These are phyloP conservation scores for Orgyia antiqua DNA, from an alignment of 2,888 invertebrate genomes.

Conservation along the genomic window DNA sequence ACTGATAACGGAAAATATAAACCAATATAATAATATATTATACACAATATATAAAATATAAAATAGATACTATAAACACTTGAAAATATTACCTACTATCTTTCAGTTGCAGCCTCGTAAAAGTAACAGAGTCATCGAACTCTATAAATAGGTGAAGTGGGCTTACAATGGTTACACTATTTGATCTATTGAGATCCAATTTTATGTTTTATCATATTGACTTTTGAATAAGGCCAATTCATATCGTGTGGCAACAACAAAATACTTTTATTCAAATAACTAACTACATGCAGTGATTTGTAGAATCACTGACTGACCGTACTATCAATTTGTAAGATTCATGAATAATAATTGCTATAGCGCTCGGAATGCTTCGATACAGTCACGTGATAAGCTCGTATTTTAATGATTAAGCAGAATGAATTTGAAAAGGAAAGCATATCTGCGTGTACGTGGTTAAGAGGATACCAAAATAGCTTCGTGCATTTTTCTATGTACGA, in stretches of 20 bases:
- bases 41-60: no score
- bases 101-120: no score
- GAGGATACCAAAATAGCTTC: no score
- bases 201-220: slow-evolving; percentile 40
- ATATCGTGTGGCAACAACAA: slow-evolving; percentile 31
- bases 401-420: neutral
- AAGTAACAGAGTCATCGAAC: slow-evolving; percentile 47
- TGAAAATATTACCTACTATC: no score
- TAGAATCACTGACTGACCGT: slow-evolving; percentile 1
- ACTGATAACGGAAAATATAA: no score
- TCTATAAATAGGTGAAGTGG: slow-evolving; percentile 47
- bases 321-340: slow-evolving; percentile 3
- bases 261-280: no score
- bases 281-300: slow-evolving; percentile 9
- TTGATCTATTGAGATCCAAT: slow-evolving; percentile 46
- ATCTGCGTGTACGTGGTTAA: no score
- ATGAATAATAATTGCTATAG: neutral
- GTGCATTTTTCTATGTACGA: no score
- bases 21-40: no score
- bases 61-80: no score
- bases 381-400: neutral
- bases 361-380: no score
- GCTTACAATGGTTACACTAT: slow-evolving; percentile 48
- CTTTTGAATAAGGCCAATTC: slow-evolving; percentile 43
- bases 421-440: no score